These are phyloP conservation scores for Sarcophaga subvicina DNA, from an alignment of 2,888 invertebrate genomes.

Conservation along the genomic window DNA sequence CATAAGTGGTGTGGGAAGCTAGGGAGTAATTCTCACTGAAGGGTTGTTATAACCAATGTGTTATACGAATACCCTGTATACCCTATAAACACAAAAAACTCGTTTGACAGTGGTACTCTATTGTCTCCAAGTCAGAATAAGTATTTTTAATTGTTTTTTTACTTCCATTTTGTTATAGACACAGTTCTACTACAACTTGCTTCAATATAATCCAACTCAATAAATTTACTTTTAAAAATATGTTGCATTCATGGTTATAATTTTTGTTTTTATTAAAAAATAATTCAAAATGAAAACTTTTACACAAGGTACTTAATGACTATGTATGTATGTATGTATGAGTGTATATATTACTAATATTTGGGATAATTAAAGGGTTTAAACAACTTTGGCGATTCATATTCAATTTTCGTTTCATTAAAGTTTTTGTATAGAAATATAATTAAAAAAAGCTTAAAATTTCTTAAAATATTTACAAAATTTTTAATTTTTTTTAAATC, in stretches of 20 bases:
- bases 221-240: constrained; percentile 30
- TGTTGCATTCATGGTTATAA: constrained; percentile 23
- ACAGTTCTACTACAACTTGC: too few species aligned
- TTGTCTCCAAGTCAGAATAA: too few species aligned
- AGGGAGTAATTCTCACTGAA: too few species aligned
- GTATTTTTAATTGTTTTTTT: too few species aligned
- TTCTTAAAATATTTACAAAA: constrained; percentile 58
- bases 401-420: constrained; percentile 33
- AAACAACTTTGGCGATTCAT: constrained; percentile 68
- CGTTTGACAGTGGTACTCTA: too few species aligned
- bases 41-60: too few species aligned
- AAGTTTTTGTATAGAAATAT: constrained; percentile 34
- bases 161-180: too few species aligned
- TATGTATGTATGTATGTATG: constrained; percentile 63
- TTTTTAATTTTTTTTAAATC: constrained; percentile 25
- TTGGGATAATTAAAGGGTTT: constrained; percentile 66
- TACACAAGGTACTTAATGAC: constrained; percentile 69
- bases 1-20: too few species aligned
- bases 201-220: neutral
- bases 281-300: constrained; percentile 54
- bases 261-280: constrained; percentile 42
- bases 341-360: constrained; percentile 57
- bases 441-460: constrained; percentile 21
- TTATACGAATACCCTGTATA: too few species aligned
- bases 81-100: too few species aligned